phyloP scores from a whole-genome alignment of 2,797 vertebrate species.

The Dipus sagitta region DNA sequence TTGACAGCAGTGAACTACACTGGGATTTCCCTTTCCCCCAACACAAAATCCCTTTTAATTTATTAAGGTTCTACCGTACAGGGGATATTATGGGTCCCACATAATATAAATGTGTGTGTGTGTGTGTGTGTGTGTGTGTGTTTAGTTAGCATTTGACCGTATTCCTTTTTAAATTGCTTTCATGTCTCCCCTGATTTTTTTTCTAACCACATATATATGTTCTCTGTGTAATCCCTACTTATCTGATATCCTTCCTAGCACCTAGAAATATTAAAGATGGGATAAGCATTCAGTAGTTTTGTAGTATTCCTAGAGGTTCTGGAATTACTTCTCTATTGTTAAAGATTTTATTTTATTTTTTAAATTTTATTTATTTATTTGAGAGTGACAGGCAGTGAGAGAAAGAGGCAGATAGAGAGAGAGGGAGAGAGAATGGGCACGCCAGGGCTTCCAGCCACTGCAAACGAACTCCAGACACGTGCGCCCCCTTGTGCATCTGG shows the following conservation, averaged over 20 bases:
- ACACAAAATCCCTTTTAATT: background rate
- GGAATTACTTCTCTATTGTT: conserved; percentile 23
- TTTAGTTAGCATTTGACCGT: background rate
- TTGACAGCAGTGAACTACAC: conserved; percentile 20
- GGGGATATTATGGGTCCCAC: background rate
- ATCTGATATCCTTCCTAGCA: conserved; percentile 2
- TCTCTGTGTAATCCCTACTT: background rate
- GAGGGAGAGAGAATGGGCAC: no score
- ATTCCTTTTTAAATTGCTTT: background rate
- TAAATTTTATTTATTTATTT: no score
- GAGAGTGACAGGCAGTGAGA: no score
- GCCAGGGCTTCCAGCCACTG: no score
- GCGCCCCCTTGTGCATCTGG: no score
- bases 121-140: no score
- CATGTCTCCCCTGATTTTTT: background rate
- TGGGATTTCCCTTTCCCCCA: background rate
- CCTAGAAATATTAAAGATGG: background rate
- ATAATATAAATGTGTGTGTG: background rate
- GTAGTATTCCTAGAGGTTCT: conserved; percentile 30
- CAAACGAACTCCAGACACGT: no score
- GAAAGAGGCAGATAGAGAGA: no score
- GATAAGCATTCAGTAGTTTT: conserved; percentile 13
- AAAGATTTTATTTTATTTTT: conserved; percentile 61
- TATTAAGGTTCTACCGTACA: conserved; percentile 46
- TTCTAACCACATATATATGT: background rate